These are phyloP conservation scores for Sminthurides aquaticus DNA, from an alignment of 2,888 invertebrate genomes.

Conservation along the genomic window DNA sequence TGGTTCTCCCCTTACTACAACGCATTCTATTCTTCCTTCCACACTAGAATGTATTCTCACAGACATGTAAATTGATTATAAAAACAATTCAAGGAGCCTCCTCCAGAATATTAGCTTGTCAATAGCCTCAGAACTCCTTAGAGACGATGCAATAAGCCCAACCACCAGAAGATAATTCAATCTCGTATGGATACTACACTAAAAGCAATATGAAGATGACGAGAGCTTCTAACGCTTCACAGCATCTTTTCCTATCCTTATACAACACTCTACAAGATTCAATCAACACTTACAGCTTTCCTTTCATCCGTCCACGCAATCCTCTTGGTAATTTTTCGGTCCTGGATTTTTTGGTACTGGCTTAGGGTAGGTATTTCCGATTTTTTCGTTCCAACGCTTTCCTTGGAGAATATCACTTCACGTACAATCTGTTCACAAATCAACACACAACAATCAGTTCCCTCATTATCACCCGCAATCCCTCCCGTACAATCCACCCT, in stretches of 20 bases:
- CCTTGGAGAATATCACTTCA: conserved; percentile 40
- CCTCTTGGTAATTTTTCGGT: conserved; percentile 36
- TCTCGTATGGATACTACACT: too few relatives aligned
- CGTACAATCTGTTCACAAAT: conserved; percentile 42
- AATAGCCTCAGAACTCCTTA: too few relatives aligned
- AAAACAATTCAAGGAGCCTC: background rate
- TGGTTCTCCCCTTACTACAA: too few relatives aligned
- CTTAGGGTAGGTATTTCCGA: conserved; percentile 17
- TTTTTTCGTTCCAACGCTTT: conserved; percentile 18
- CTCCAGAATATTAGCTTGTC: too few relatives aligned
- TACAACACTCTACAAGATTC: too few relatives aligned
- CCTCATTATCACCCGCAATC: background rate
- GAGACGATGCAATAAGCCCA: too few relatives aligned
- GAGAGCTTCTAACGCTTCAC: too few relatives aligned
- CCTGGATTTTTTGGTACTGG: conserved; percentile 28
- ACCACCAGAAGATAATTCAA: too few relatives aligned
- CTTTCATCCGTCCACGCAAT: conserved; percentile 41
- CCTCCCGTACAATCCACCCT: conserved; percentile 15
- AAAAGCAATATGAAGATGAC: too few relatives aligned
- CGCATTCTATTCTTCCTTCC: background rate
- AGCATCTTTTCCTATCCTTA: too few relatives aligned
- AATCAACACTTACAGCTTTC: conserved; percentile 41
- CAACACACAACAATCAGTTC: conserved; percentile 10
- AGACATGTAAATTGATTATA: background rate
- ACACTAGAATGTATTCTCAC: background rate